Base-by-base conservation (phyloP, 2,888 invertebrate genomes). In the Morinoia aosen region DNA sequence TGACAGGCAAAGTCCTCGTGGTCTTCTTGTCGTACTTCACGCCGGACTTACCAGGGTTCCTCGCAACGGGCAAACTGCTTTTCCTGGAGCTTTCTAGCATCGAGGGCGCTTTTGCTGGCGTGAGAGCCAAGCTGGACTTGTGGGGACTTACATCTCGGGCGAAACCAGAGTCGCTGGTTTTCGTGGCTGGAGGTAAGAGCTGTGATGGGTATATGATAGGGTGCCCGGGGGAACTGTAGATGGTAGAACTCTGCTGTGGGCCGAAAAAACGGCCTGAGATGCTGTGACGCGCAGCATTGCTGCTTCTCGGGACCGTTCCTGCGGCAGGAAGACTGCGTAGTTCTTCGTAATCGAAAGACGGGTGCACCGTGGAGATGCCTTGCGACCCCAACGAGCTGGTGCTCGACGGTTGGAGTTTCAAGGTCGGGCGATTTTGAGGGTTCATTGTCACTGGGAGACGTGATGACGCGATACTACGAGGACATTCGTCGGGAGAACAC, bases 141-240 rank as follows among this genome's bases (percentile, higher is more conserved):
- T 58, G 94, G 10, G 94, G 58, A 58, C 58, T 58, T 10, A 11
- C 48, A 39, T 58, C 94, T 33, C 61, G 25, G 16, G 93, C 56
- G 48, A 48, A 93, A 61, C 12, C 12, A 61, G 76, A 25, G 76
- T 76, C 76, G 25, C 25, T 76, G 16, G 76, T 33, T 76, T 76
- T 76, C 39, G n/a, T 58, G 33, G 16, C 0, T 39, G 90, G 33
- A 0, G 94, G 94, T 16, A 94, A 16, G 64, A 58, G 94, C 95
- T 90, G 96, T 96, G 96, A 96, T 90, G 95, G 95, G 61, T 57
- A 95, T 95, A 48, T 91, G 39, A 88, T 96, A 94, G 40, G 96
- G 95, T 48, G 95, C 56, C 91, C 96, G 40, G 39, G 96, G 95
- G 48, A 95, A 95, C 88, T 95, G n/a, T 95, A 58, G 3, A 58